Conservation (phyloP, 1,140 invertebrate species). For the Pseudomyrmex sp. region DNA sequence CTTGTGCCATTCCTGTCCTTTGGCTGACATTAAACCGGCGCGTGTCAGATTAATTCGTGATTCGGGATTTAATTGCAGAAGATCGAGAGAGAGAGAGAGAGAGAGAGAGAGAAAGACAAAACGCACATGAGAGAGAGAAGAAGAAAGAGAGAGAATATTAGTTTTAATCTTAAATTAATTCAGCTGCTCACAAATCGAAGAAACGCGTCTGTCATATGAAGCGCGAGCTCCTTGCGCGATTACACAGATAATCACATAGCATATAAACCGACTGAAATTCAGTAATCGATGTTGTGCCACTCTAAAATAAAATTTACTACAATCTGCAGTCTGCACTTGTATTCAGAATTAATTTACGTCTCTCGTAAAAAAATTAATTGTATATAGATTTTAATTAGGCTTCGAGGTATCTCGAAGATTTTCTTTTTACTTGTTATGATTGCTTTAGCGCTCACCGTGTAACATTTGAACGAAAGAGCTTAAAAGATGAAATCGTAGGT, state of each 20-base stretch:
- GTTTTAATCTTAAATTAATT: constrained; percentile 58
- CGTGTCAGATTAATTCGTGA: constrained; percentile 57
- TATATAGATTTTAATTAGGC: background rate
- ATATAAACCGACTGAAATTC: constrained; percentile 16
- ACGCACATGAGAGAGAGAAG: background rate
- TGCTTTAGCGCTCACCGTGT: constrained; percentile 26
- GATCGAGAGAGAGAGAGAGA: background rate
- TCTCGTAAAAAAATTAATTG: background rate
- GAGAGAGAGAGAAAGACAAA: too few species aligned
- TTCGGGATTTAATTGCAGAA: constrained; percentile 52
- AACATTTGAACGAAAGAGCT: constrained; percentile 45
- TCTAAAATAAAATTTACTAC: background rate
- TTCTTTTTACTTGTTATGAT: constrained; percentile 7
- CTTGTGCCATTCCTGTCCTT: constrained; percentile 41
- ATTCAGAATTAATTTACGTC: background rate
- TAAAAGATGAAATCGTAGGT: constrained; percentile 45
- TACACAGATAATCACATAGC: background rate
- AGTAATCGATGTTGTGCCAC: background rate
- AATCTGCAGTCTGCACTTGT: background rate
- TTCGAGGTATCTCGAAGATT: background rate
- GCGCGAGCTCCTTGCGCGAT: background rate
- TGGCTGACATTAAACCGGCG: constrained; percentile 45
- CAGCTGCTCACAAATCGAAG: constrained; percentile 3
- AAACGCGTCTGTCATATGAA: constrained; percentile 16
- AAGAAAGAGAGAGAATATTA: constrained; percentile 19